Evolutionary conservation across 2,797 vertebrate species (phyloP).

Genomic region (Molossus molossus): DNA sequence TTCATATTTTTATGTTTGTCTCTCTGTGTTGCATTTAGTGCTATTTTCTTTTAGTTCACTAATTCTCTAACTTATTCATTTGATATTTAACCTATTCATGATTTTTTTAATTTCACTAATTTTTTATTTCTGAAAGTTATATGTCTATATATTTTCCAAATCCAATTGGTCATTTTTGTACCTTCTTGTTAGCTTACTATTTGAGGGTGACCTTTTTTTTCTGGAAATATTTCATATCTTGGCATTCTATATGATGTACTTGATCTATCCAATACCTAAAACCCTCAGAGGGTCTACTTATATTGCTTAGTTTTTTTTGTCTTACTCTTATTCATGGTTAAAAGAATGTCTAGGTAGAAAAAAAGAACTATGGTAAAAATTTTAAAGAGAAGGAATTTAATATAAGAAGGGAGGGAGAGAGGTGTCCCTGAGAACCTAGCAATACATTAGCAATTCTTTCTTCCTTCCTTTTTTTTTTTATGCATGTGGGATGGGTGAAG

Average conservation of each 20-base stretch:
- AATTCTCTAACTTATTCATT: slow-evolving; percentile 41
- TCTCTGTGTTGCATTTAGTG: neutral
- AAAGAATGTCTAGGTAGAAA: neutral
- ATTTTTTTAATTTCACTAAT: neutral
- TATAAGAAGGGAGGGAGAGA: neutral
- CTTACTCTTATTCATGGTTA: neutral
- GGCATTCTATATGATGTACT: neutral
- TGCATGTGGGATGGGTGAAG: neutral
- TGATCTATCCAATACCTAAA: slow-evolving; percentile 45
- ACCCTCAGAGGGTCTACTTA: neutral
- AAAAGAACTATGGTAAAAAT: neutral
- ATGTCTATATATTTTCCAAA: slow-evolving; percentile 21
- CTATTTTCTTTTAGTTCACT: neutral
- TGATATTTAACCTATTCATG: neutral
- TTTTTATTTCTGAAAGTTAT: slow-evolving; percentile 27
- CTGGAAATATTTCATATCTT: slow-evolving; percentile 37
- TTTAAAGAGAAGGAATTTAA: slow-evolving; percentile 13
- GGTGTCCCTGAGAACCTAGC: too few relatives aligned
- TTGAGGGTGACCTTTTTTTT: neutral
- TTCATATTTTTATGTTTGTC: slow-evolving; percentile 5
- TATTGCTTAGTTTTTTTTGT: neutral
- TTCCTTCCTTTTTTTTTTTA: neutral
- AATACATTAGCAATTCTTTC: too few relatives aligned
- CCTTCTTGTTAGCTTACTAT: slow-evolving; percentile 13
- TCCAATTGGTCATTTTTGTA: neutral